Percentiles rank a stretch among this genome's conserved stretches.
Evolutionary conservation across 2,888 invertebrate species (phyloP).

Genomic region (Coenonympha glycerion): DNA sequence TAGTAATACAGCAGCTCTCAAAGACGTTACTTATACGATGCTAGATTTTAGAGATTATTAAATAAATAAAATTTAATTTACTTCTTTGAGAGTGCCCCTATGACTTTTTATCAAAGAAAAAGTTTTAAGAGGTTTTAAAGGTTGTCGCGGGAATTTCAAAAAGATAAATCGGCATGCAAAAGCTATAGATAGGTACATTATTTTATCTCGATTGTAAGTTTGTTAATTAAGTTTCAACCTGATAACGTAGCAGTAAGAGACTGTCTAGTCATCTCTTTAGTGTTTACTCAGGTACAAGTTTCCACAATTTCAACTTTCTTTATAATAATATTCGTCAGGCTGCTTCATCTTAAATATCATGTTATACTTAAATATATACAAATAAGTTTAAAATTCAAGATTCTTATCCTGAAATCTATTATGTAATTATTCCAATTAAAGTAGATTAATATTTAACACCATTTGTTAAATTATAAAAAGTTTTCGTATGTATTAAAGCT

Average conservation of each 20-base stretch:
- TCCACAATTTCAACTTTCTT: background rate
- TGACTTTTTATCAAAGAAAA: too few relatives aligned
- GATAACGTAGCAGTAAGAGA: background rate
- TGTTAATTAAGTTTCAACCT: background rate
- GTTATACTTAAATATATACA: background rate
- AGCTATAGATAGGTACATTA: too few relatives aligned
- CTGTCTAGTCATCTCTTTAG: background rate
- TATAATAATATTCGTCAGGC: background rate
- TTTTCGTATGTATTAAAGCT: background rate
- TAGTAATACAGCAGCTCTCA: too few relatives aligned
- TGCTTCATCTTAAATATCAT: background rate
- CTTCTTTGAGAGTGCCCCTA: too few relatives aligned
- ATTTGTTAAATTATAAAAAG: background rate
- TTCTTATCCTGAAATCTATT: background rate
- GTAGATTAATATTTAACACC: background rate
- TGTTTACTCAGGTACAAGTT: background rate
- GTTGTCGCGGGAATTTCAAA: too few relatives aligned
- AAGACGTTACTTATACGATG: too few relatives aligned
- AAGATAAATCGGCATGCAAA: too few relatives aligned
- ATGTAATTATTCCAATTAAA: background rate
- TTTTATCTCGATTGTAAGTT: background rate
- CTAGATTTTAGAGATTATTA: too few relatives aligned
- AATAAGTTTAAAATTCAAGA: background rate
- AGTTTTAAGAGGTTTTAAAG: too few relatives aligned
- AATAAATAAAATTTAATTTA: too few relatives aligned